Evolutionary conservation across 2,888 invertebrate genomes (phyloP), one percentile per base, ranked within the genome.

Genomic region (Synergus gifuensis): DNA sequence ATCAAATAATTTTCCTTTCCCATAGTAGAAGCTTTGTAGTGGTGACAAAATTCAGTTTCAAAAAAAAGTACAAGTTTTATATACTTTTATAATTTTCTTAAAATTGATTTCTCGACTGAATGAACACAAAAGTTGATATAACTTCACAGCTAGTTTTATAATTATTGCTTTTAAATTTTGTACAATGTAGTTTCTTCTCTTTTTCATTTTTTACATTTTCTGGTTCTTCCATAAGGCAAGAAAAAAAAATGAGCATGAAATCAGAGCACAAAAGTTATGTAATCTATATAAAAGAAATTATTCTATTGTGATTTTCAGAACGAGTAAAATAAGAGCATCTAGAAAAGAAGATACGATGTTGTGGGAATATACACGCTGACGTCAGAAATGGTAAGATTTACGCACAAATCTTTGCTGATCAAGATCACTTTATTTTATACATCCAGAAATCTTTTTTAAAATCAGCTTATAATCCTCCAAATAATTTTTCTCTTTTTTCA

Each of bases 221-320:
- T 7, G 9, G 9, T n/a, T 58, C n/a, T 16, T 18, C 58, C 9
- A 11, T 18, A 18, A 58, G 2, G 11, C 58, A 49, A 18, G 1
- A 3, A 1, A 7, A 11, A 18, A 18, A 58, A 18, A 18, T n/a
- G 8, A 58, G 58, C 4, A 58, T n/a, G n/a, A 18, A 18, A 18
- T n/a, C n/a, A 2, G 2, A 3, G n/a, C 7, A 58, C 58, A 3
- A 58, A 58, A 58, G 58, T 18, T 58, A 18, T 9, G 7, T 18
- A 58, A 18, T 58, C 18, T 28, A 18, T 58, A 58, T 18, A 58
- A 58, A 58, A 58, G 58, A 58, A 58, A 58, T 58, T 58, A 58
- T 58, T 58, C 58, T 7, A 14, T 28, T 28, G 58, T n/a, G 18
- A 58, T 58, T 58, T 58, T 58, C 9, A 58, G 18, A 58, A 58